phyloP scores from a whole-genome alignment of 2,888 invertebrate species.

The Cetonia aurata region DNA sequence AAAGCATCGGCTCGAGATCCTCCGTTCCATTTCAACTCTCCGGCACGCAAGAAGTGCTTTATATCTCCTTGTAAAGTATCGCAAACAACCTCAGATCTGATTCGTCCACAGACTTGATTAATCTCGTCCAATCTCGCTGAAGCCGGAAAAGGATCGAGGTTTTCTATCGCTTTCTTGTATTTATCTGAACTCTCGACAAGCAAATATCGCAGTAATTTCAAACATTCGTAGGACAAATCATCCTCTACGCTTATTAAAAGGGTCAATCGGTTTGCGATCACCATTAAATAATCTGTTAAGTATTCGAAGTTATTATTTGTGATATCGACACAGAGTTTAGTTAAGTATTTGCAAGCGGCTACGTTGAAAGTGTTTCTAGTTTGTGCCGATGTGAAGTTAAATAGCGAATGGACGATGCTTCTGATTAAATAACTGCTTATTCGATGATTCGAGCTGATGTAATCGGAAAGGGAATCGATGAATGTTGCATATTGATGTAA shows the following conservation, averaged over 20 bases:
- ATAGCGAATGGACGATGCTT: slow-evolving; percentile 70
- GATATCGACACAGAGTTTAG: slow-evolving; percentile 65
- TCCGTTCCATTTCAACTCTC: slow-evolving; percentile 56
- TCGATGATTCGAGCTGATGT: slow-evolving; percentile 61
- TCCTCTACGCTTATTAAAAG: slow-evolving; percentile 65
- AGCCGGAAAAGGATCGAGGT: slow-evolving; percentile 70
- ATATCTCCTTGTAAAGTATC: slow-evolving; percentile 66
- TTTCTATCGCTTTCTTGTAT: slow-evolving; percentile 67
- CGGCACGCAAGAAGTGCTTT: slow-evolving; percentile 67
- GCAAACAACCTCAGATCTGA: slow-evolving; percentile 59
- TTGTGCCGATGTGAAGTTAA: slow-evolving; percentile 65
- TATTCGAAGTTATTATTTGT: slow-evolving; percentile 65
- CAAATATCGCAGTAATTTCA: slow-evolving; percentile 69
- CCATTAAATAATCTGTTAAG: slow-evolving; percentile 68
- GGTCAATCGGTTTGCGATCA: slow-evolving; percentile 70
- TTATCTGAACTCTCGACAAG: slow-evolving; percentile 68
- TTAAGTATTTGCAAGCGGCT: slow-evolving; percentile 65
- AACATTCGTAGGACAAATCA: slow-evolving; percentile 61
- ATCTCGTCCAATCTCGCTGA: slow-evolving; percentile 61
- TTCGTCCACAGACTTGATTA: slow-evolving; percentile 57
- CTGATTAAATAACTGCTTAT: slow-evolving; percentile 71
- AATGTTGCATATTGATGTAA: slow-evolving; percentile 73
- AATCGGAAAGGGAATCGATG: slow-evolving; percentile 63
- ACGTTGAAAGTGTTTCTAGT: neutral
- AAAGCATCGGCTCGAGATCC: slow-evolving; percentile 67